Base-by-base conservation (phyloP, 2,797 vertebrate genomes). In the Cuculus canorus region DNA sequence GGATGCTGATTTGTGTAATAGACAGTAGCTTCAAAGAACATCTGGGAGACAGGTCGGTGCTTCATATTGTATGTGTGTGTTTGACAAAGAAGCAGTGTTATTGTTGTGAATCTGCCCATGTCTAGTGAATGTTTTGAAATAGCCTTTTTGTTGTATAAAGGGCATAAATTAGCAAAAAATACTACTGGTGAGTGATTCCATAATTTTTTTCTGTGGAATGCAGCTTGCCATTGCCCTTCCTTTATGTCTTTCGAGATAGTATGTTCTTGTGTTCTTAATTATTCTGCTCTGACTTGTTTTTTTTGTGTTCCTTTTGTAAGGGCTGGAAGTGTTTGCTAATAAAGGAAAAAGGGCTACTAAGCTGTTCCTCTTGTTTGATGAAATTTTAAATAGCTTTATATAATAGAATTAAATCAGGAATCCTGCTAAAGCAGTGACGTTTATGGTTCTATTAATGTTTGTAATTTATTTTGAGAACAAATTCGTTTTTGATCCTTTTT, bases 331-430 rank as follows among this genome's bases (percentile, higher is more conserved):
- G 5, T 86, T 90, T 76, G 16, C 64, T 90, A 88, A 48, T 71
- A 93, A 85, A 84, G 56, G 24, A 76, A 75, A 85, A 72, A 78
- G 27, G 82, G 11, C 25, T 92, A 56, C 60, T 75, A 88, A 95
- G 82, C 4, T 6, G 28, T 56, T 81, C 24, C 13, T 87, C 47
- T 84, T 90, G 47, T 92, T 68, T 89, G 70, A 88, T 86, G 66
- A 91, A 93, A 89, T 87, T 52, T 73, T 86, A 52, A 88, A 35
- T 72, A 71, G n/a, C 47, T 86, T 2, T 27, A 39, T 60, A 14
- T 76, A 79, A 68, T 82, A 27, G 70, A 86, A 92, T 94, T 95
- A 95, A 88, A 90, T 94, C 45, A 64, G 25, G 53, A 90, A 76
- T 88, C 84, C 32, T 88, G 71, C 79, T 91, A 64, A 64, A 83